Conservation (phyloP, 2,797 vertebrate species). For the Trematomus bernacchii region DNA sequence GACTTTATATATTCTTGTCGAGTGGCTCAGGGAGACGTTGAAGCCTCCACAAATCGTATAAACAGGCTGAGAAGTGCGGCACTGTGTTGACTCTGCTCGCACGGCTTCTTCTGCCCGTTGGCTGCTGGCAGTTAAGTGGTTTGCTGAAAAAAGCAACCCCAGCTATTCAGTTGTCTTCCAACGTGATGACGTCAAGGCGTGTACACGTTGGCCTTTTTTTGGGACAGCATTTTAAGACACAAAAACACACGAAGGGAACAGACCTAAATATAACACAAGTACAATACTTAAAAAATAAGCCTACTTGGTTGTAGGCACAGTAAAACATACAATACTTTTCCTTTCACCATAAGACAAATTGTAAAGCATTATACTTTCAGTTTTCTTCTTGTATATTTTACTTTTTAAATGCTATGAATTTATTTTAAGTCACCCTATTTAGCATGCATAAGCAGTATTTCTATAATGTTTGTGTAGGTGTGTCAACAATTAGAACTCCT, state of each 20-base stretch:
- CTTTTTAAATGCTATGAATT: no score
- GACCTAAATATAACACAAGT: neutral
- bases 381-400: neutral
- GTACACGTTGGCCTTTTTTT: neutral
- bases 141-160: conserved; percentile 25
- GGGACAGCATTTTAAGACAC: neutral
- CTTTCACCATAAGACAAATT: neutral
- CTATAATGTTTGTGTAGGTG: no score
- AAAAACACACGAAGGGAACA: neutral
- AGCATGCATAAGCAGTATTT: no score
- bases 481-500: no score
- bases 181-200: conserved; percentile 45
- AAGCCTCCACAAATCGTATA: neutral
- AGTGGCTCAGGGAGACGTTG: neutral
- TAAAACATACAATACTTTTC: neutral
- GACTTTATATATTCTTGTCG: neutral
- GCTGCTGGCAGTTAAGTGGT: conserved; percentile 37
- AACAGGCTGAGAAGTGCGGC: neutral
- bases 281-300: neutral
- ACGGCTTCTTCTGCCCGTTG: conserved; percentile 39
- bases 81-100: neutral
- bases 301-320: neutral
- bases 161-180: conserved; percentile 37
- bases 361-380: neutral
- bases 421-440: no score